phyloP scores from a whole-genome alignment of 2,797 vertebrate species.

The Clarias pachynema region DNA sequence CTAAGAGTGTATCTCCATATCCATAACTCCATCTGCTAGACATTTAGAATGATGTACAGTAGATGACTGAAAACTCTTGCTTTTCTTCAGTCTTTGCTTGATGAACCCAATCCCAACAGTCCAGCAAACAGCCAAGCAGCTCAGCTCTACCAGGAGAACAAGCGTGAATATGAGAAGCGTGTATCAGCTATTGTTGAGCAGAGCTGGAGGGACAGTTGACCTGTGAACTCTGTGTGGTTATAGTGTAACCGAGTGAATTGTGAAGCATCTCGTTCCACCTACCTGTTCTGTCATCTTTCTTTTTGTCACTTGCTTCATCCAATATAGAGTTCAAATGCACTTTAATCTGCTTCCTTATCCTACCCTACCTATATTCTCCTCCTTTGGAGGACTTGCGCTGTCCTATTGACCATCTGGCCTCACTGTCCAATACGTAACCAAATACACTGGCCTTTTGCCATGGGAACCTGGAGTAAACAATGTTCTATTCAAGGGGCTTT shows the following conservation, averaged over 20 bases:
- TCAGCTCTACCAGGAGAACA: conserved; percentile 99
- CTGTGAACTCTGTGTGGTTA: conserved; percentile 59
- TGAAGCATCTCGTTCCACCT: conserved; percentile 24
- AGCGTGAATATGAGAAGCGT: conserved; percentile 97
- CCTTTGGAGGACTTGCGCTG: conserved; percentile 21
- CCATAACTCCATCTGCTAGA: neutral
- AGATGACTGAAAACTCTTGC: neutral
- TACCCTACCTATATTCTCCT: conserved; percentile 5
- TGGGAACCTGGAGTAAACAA: conserved; percentile 48
- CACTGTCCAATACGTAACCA: conserved; percentile 36
- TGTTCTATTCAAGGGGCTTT: conserved; percentile 38
- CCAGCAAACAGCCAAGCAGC: conserved; percentile 98
- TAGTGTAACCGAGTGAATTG: conserved; percentile 47
- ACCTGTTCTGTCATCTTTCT: neutral
- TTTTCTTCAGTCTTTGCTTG: conserved; percentile 86
- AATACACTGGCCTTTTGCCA: conserved; percentile 39
- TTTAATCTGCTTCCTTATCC: conserved; percentile 38
- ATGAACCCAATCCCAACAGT: conserved; percentile 98
- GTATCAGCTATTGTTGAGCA: conserved; percentile 98
- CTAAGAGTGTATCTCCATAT: neutral
- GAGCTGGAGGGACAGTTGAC: conserved; percentile 99
- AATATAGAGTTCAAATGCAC: conserved; percentile 39
- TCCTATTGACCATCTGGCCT: conserved; percentile 44
- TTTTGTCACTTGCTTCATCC: conserved; percentile 19
- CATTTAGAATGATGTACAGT: neutral